phyloP scores from a whole-genome alignment of 1,140 invertebrate species.

The Ceratina calcarata region DNA sequence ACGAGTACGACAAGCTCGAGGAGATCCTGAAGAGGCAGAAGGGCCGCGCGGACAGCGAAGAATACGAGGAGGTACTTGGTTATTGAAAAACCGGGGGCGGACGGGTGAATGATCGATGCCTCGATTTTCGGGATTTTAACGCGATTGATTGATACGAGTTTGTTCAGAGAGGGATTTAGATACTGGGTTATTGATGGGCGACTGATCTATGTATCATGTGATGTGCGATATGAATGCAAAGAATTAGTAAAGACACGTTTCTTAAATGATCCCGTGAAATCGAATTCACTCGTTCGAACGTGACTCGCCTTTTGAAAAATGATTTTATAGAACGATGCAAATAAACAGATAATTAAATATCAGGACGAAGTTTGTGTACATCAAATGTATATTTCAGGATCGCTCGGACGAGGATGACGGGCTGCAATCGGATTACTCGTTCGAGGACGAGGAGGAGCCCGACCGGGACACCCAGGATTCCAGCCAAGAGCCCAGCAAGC shows the following conservation, averaged over 20 bases:
- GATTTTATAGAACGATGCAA: too few relatives aligned
- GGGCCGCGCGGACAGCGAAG: conserved; percentile 81
- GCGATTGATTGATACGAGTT: background rate
- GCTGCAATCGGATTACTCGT: conserved; percentile 68
- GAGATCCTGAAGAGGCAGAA: conserved; percentile 85
- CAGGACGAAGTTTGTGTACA: too few relatives aligned
- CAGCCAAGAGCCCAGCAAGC: conserved; percentile 60
- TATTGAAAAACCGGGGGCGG: background rate
- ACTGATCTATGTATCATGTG: background rate
- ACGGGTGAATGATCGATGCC: background rate
- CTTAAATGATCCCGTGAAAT: background rate
- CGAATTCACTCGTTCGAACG: too few relatives aligned
- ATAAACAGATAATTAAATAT: too few relatives aligned
- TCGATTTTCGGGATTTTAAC: conserved; percentile 6
- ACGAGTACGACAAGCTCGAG: conserved; percentile 93
- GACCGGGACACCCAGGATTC: conserved; percentile 65
- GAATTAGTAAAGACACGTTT: background rate
- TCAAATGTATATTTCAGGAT: conserved; percentile 72
- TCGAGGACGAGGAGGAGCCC: conserved; percentile 68
- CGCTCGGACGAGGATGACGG: conserved; percentile 74
- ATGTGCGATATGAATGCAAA: too few relatives aligned
- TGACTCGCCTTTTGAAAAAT: too few relatives aligned
- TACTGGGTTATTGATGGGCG: background rate
- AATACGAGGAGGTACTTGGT: conserved; percentile 72
- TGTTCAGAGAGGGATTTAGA: background rate